Base-by-base conservation (phyloP, 2,113 vertebrate species). In the Polypterus bichir region DNA sequence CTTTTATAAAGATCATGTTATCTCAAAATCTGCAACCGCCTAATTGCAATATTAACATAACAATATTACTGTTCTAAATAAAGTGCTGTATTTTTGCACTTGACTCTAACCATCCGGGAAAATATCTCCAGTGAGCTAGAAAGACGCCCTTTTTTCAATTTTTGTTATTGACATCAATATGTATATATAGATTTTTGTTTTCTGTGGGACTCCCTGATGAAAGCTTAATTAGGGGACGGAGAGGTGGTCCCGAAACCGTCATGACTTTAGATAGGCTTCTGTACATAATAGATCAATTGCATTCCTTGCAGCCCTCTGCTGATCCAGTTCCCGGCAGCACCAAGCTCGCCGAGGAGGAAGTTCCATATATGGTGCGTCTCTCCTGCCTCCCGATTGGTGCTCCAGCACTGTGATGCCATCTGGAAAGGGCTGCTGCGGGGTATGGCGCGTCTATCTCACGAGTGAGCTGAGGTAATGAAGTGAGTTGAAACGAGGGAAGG, bases 241-340 rank as follows among this genome's bases (percentile, higher is more conserved):
- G 45, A 61, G n/a, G 9, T 48, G 46, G 10, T 47, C n/a, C 11
- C 7, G 49, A 65, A 47, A 8, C 27, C 44, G 46, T 7, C 56
- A 55, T 7, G 47, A 49, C 61, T 57, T 57, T 5, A 53, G 58
- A 46, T 60, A 10, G 9, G 3, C 10, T 10, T 60, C 11, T 61
- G 5, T 9, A 44, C 60, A 49, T 4, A 7, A 51, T 59, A 48
- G 61, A 52, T 54, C 8, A 10, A 62, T 9, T 27, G 5, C 47
- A 56, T 60, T 62, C 47, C 65, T 58, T 9, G 54, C 11, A 49
- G 48, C 65, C 60, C 51, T 59, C 47, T 55, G 44, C 48, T 56
- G 51, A 47, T 62, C 54, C 65, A 57, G 62, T 66, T 66, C 65
- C 60, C 60, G 65, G 65, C 65, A 66, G 62, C 60, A 53, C 49